Conservation (phyloP, 2,888 invertebrate species). For the Lepidochrysops patricia region DNA sequence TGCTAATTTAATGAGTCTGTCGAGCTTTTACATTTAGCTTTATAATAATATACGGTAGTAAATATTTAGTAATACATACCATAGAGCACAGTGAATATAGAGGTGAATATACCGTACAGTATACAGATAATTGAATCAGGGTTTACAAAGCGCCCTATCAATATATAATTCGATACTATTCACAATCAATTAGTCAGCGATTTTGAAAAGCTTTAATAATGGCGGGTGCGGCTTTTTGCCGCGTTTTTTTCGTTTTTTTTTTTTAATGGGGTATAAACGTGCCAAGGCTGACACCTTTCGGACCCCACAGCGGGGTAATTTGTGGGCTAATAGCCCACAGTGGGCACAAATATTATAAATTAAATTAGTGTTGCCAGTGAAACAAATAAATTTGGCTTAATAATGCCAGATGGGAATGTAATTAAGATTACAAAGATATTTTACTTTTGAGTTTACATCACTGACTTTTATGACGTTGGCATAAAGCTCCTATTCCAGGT, state of each 20-base stretch:
- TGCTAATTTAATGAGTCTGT: no score
- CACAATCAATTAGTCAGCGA: conserved; percentile 68
- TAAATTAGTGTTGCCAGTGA: background rate
- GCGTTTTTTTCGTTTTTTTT: conserved; percentile 44
- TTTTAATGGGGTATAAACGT: conserved; percentile 65
- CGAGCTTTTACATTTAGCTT: no score
- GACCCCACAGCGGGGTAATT: conserved; percentile 68
- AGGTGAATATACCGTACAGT: background rate
- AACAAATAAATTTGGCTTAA: conserved; percentile 8
- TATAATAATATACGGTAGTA: no score
- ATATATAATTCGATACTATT: conserved; percentile 49
- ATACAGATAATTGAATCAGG: background rate
- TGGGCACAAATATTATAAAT: conserved; percentile 15
- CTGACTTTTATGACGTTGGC: no score
- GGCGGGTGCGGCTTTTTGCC: conserved; percentile 56
- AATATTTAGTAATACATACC: no score
- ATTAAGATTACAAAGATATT: background rate
- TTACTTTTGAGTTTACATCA: no score
- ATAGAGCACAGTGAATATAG: background rate
- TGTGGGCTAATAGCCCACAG: conserved; percentile 58
- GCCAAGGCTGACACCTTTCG: conserved; percentile 66
- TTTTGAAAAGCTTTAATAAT: conserved; percentile 51
- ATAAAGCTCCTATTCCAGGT: no score
- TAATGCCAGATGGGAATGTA: conserved; percentile 8
- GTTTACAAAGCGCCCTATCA: conserved; percentile 37